These are phyloP conservation scores for Aquatica leii DNA, from an alignment of 2,888 invertebrate species.

Conservation along the genomic window DNA sequence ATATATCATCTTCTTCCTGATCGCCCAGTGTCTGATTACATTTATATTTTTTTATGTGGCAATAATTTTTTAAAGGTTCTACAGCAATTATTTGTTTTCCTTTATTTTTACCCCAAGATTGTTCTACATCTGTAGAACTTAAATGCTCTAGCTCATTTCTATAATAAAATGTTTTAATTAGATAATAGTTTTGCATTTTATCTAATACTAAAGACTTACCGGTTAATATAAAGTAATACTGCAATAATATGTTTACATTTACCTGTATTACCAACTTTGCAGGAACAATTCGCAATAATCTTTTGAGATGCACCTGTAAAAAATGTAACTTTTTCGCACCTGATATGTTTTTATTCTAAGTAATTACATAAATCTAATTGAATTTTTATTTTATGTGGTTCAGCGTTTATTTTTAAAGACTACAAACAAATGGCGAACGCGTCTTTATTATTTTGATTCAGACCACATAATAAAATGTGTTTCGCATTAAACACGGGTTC, in stretches of 20 bases:
- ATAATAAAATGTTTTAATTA: neutral
- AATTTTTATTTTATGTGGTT: neutral
- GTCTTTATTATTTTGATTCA: neutral
- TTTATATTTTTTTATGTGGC: neutral
- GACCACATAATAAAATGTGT: neutral
- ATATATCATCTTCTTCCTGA: neutral
- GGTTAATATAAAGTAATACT: conserved; percentile 1
- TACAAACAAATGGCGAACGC: neutral
- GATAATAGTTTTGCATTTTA: neutral
- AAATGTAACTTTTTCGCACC: neutral
- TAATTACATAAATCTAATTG: neutral
- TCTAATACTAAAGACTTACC: neutral
- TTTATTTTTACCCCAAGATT: conserved; percentile 1
- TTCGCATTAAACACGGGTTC: conserved; percentile 5
- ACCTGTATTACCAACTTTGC: neutral
- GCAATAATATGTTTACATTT: neutral
- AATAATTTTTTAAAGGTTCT: conserved; percentile 1
- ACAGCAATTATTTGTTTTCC: neutral
- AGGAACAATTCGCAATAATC: neutral
- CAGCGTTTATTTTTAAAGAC: neutral
- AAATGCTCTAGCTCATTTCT: neutral
- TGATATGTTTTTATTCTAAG: neutral
- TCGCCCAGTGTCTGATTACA: neutral
- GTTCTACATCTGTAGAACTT: neutral
- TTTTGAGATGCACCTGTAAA: neutral